These are phyloP conservation scores for Speoplatyrhinus poulsoni DNA, from an alignment of 2,113 vertebrate species.

Conservation along the genomic window DNA sequence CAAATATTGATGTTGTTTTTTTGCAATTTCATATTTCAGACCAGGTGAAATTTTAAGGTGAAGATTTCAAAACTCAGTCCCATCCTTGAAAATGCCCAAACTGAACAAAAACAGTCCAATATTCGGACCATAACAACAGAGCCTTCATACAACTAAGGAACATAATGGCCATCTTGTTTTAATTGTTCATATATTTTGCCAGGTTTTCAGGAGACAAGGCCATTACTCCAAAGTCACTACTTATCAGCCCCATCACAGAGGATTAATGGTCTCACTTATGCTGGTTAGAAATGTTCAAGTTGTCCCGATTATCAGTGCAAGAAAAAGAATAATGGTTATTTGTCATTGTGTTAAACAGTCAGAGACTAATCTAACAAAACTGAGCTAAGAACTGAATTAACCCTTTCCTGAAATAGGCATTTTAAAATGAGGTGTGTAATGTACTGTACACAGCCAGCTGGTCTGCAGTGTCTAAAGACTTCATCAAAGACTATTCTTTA, in stretches of 20 bases:
- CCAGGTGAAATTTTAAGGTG: too few species aligned
- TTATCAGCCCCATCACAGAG: slow-evolving; percentile 95
- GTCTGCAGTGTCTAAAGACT: slow-evolving; percentile 19
- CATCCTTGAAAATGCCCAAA: too few species aligned
- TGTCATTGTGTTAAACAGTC: slow-evolving; percentile 92
- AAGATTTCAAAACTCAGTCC: too few species aligned
- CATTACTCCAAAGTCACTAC: slow-evolving; percentile 97
- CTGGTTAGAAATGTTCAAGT: slow-evolving; percentile 97
- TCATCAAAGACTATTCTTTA: slow-evolving; percentile 1
- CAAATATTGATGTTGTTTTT: not conserved
- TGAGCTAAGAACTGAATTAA: slow-evolving; percentile 85
- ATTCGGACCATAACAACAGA: slow-evolving; percentile 86
- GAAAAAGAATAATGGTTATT: slow-evolving; percentile 99
- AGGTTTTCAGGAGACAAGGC: slow-evolving; percentile 90
- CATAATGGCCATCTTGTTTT: slow-evolving; percentile 96
- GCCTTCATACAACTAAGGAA: slow-evolving; percentile 87
- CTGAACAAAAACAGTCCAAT: slow-evolving; percentile 65
- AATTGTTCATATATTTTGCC: slow-evolving; percentile 95
- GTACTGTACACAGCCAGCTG: slow-evolving; percentile 34
- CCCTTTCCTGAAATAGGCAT: slow-evolving; percentile 74
- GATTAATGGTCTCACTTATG: slow-evolving; percentile 99
- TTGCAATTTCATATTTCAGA: too few species aligned
- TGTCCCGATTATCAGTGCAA: slow-evolving; percentile 98
- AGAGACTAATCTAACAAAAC: slow-evolving; percentile 88
- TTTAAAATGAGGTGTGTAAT: slow-evolving; percentile 27